Conservation (phyloP, 1,140 invertebrate genomes). For the Brachionus manjavacas region DNA sequence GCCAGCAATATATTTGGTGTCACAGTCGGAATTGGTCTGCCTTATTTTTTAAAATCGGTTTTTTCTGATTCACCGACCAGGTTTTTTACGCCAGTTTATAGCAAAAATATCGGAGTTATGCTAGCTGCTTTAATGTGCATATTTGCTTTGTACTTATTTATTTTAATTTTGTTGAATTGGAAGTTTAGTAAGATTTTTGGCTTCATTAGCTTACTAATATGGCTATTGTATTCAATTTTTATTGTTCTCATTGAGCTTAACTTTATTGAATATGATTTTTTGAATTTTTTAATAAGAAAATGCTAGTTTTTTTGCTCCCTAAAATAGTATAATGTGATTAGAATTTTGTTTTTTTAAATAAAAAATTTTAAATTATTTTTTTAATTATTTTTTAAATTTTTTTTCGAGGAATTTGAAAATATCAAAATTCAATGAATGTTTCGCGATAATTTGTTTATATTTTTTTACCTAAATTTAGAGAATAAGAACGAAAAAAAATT, state of each 20-base stretch:
- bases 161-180: background rate
- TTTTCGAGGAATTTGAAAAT: no score
- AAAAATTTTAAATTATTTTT: background rate
- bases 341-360: background rate
- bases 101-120: background rate
- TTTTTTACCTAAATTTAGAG: background rate
- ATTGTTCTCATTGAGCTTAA: background rate
- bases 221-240: background rate
- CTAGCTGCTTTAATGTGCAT: background rate
- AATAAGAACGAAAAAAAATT: background rate
- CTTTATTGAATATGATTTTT: background rate
- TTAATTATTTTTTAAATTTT: no score
- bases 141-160: background rate
- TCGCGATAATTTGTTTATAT: no score
- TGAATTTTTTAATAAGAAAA: conserved; percentile 17
- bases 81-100: background rate
- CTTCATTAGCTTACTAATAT: background rate
- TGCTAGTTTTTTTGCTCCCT: background rate
- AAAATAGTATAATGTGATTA: background rate
- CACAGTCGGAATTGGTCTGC: background rate
- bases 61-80: background rate
- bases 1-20: background rate
- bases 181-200: conserved; percentile 3
- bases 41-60: conserved; percentile 12
- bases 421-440: no score